Percentiles rank a stretch among this genome's conserved stretches.
These are phyloP conservation scores for Phania funesta DNA, from an alignment of 2,888 invertebrate genomes.

Conservation along the genomic window DNA sequence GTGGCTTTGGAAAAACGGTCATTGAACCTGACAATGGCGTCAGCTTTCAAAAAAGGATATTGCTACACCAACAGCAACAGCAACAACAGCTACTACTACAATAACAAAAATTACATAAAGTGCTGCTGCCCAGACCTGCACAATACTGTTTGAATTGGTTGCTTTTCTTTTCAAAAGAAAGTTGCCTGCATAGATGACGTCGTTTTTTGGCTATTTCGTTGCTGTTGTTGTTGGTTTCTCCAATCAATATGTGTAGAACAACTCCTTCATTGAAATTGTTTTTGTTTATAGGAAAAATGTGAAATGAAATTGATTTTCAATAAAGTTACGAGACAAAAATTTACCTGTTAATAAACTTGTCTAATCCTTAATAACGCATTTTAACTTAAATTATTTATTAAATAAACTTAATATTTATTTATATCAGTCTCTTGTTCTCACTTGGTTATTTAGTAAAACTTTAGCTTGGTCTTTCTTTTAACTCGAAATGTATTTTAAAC, in stretches of 20 bases:
- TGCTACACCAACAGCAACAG: slow-evolving; percentile 42
- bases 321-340: neutral
- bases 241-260: slow-evolving; percentile 38
- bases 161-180: slow-evolving; percentile 48
- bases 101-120: slow-evolving; percentile 18
- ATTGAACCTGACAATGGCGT: slow-evolving; percentile 73
- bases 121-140: slow-evolving; percentile 65
- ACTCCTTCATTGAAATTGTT: neutral
- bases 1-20: slow-evolving; percentile 71
- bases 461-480: slow-evolving; percentile 17
- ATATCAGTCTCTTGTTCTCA: slow-evolving; percentile 70
- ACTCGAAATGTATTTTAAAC: slow-evolving; percentile 73
- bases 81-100: slow-evolving; percentile 44
- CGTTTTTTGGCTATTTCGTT: slow-evolving; percentile 25
- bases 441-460: slow-evolving; percentile 12
- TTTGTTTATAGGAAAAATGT: neutral
- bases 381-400: neutral
- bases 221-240: slow-evolving; percentile 9
- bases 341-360: slow-evolving; percentile 36
- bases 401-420: slow-evolving; percentile 33
- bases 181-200: slow-evolving; percentile 52
- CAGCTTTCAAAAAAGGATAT: slow-evolving; percentile 61
- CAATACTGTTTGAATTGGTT: slow-evolving; percentile 57
- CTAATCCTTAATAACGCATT: slow-evolving; percentile 14
- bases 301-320: neutral